Conservation (phyloP, 2,888 invertebrate species). For the Stenodema calcarata region DNA sequence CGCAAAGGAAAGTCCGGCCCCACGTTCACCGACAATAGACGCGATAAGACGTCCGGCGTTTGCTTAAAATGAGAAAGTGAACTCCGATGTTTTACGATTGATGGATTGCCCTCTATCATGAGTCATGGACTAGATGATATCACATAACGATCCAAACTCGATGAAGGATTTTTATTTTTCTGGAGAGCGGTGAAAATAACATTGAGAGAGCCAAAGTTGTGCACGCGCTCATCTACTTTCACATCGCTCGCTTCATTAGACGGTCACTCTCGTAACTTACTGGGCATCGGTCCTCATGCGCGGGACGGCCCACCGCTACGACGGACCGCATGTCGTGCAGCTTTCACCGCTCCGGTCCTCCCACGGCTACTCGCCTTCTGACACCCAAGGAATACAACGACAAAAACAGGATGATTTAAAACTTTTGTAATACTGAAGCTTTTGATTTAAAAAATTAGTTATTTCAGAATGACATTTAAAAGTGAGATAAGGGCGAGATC, state of each 20-base stretch:
- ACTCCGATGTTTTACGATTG: too few relatives aligned
- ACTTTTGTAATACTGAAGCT: too few relatives aligned
- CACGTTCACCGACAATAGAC: too few relatives aligned
- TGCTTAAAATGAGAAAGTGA: too few relatives aligned
- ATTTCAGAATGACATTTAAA: too few relatives aligned
- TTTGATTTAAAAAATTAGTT: too few relatives aligned
- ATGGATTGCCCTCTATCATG: too few relatives aligned
- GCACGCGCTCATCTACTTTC: constrained; percentile 19
- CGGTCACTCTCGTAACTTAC: constrained; percentile 12
- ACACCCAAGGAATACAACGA: background rate
- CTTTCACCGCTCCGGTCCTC: background rate
- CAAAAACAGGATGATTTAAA: background rate
- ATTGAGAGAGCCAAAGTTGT: background rate
- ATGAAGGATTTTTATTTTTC: background rate
- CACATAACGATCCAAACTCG: too few relatives aligned
- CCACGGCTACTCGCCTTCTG: background rate
- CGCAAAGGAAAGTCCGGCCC: too few relatives aligned
- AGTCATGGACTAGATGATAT: too few relatives aligned
- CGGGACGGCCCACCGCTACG: background rate
- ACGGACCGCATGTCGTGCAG: constrained; percentile 3
- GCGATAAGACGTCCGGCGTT: too few relatives aligned
- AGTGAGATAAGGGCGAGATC: too few relatives aligned
- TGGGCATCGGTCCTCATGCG: background rate
- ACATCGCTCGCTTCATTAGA: constrained; percentile 16
- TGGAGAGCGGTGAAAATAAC: background rate